phyloP scores from a whole-genome alignment of 2,113 vertebrate species.

The Oenanthe oenanthe region DNA sequence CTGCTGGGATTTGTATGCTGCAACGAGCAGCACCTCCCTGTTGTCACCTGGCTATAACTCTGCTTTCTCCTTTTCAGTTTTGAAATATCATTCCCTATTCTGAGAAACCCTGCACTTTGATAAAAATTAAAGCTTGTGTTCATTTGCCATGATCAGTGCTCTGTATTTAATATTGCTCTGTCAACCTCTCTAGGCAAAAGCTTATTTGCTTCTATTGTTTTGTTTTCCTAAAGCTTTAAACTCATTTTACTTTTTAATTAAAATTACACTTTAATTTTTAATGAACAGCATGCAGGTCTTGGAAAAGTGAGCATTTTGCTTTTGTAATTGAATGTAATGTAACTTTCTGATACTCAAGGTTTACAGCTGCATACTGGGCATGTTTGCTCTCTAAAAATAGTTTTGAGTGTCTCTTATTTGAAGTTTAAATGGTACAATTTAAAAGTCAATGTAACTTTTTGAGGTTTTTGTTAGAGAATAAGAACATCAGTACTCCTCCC shows the following conservation, averaged over 20 bases:
- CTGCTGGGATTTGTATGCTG: not conserved
- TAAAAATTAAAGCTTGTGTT: not conserved
- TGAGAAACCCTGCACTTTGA: not conserved
- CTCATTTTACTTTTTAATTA: not conserved
- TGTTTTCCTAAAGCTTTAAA: not conserved
- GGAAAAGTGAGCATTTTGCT: not conserved
- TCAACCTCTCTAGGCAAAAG: not conserved
- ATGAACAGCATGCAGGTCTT: not conserved
- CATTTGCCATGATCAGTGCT: not conserved
- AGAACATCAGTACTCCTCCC: not conserved
- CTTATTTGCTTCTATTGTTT: not conserved
- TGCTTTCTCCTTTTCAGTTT: not conserved
- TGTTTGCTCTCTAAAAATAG: not conserved
- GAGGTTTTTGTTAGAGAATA: not conserved
- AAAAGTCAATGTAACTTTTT: not conserved
- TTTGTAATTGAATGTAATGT: not conserved
- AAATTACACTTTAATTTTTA: not conserved
- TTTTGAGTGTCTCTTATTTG: not conserved
- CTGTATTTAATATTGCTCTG: not conserved
- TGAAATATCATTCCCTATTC: not conserved
- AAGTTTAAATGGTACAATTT: not conserved
- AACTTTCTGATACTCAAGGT: not conserved
- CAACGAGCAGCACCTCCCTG: not conserved
- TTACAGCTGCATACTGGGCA: not conserved
- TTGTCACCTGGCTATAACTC: not conserved